Percentiles rank a stretch among this genome's conserved stretches.
These are phyloP conservation scores for Danaus melanippus DNA, from an alignment of 1,140 invertebrate genomes.

Conservation along the genomic window DNA sequence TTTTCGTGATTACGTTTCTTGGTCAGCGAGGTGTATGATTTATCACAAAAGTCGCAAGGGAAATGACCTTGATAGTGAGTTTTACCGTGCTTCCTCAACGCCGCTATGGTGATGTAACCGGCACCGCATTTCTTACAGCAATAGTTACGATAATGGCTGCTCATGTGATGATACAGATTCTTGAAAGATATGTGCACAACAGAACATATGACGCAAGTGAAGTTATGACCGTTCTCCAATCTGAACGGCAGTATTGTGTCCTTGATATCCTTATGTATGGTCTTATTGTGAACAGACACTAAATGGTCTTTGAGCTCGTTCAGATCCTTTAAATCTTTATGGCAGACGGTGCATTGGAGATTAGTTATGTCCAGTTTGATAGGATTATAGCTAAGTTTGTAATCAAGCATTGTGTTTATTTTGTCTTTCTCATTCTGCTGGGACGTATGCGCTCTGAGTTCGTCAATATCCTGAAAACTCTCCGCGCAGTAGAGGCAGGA, in stretches of 20 bases:
- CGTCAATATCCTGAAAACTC: constrained; percentile 46
- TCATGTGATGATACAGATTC: constrained; percentile 64
- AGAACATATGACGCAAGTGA: constrained; percentile 54
- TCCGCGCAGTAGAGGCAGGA: constrained; percentile 63
- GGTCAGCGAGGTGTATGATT: constrained; percentile 50
- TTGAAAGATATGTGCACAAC: constrained; percentile 60
- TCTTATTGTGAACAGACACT: constrained; percentile 41
- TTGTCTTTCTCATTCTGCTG: constrained; percentile 52
- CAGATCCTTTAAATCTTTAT: constrained; percentile 43
- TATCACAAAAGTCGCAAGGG: constrained; percentile 54
- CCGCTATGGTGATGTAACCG: constrained; percentile 59
- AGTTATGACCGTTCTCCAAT: constrained; percentile 51
- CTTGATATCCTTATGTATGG: constrained; percentile 55
- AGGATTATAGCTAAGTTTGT: constrained; percentile 63
- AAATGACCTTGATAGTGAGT: constrained; percentile 61
- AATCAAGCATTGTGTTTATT: constrained; percentile 60
- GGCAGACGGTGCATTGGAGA: constrained; percentile 46
- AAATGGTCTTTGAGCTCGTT: constrained; percentile 51
- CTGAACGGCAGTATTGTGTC: constrained; percentile 62
- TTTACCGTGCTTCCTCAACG: constrained; percentile 55
- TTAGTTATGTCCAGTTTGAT: constrained; percentile 63
- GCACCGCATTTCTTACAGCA: constrained; percentile 61
- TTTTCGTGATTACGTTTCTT: constrained; percentile 63
- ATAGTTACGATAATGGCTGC: constrained; percentile 63
- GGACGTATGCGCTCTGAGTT: constrained; percentile 45